phyloP scores from a whole-genome alignment of 2,797 vertebrate genomes.

The Periophthalmus magnuspinnatus region DNA sequence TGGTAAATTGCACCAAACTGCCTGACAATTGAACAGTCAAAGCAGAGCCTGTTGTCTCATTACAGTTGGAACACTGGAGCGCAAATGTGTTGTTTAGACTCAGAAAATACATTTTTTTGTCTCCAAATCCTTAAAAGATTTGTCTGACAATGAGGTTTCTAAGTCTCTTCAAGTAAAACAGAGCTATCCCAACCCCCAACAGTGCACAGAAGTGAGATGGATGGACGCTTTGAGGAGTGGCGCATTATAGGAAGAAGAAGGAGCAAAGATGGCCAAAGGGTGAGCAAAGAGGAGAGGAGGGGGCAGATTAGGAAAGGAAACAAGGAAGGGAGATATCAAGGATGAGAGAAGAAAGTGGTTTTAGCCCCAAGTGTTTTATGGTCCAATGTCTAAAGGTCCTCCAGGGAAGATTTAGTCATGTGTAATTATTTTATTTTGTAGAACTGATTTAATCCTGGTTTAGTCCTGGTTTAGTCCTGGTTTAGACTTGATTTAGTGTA shows the following conservation, averaged over 20 bases:
- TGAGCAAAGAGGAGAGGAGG: slow-evolving; percentile 3
- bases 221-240: not conserved
- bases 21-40: not conserved
- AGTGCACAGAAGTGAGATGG: not conserved
- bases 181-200: not conserved
- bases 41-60: not conserved
- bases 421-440: not conserved
- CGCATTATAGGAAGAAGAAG: not conserved
- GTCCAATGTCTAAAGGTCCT: not conserved
- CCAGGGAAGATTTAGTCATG: not conserved
- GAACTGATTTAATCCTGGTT: not conserved
- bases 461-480: not conserved
- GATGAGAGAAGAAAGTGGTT: not conserved
- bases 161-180: not conserved
- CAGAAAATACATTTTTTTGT: not conserved
- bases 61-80: not conserved
- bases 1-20: not conserved
- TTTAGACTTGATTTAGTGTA: not conserved
- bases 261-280: slow-evolving; percentile 16
- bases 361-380: not conserved
- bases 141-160: not conserved
- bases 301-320: not conserved
- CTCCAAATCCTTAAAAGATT: not conserved
- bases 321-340: not conserved
- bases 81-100: too few species aligned